Evolutionary conservation across 2,797 vertebrate genomes (phyloP).

Genomic region (Chelon labrosus): DNA sequence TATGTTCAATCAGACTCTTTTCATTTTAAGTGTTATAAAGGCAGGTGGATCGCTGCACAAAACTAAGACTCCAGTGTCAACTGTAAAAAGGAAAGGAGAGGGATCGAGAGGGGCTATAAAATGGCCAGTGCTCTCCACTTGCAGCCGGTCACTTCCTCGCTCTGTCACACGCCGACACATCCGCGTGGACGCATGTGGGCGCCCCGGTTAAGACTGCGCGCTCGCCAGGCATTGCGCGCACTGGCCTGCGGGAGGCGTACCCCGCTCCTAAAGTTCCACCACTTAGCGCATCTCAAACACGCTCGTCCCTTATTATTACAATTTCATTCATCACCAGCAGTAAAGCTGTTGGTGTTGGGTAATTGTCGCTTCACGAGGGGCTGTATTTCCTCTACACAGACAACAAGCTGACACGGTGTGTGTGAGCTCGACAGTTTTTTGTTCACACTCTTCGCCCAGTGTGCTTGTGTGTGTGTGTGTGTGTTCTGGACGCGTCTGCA

Average conservation of each 20-base stretch:
- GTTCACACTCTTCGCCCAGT: not conserved
- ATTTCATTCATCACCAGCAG: conserved; percentile 46
- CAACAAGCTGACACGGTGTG: conserved; percentile 5
- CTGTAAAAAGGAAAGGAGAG: conserved; percentile 5
- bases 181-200: conserved; percentile 16
- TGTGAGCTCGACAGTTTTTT: conserved; percentile 23
- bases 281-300: conserved; percentile 49
- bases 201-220: conserved; percentile 28
- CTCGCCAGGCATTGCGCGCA: conserved; percentile 61
- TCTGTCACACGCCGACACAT: conserved; percentile 48
- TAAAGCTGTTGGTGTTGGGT: conserved; percentile 34
- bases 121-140: conserved; percentile 36
- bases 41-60: conserved; percentile 13
- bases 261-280: conserved; percentile 49
- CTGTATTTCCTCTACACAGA: conserved; percentile 43
- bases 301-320: conserved; percentile 49
- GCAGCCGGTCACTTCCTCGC: conserved; percentile 56
- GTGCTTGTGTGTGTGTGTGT: conserved; percentile 12
- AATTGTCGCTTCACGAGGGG: conserved; percentile 29
- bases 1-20: not conserved
- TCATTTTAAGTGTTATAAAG: conserved; percentile 10
- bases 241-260: conserved; percentile 79
- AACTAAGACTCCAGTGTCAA: conserved; percentile 4
- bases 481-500: conserved; percentile 16
- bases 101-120: conserved; percentile 27